Conservation (phyloP, 2,888 invertebrate species). For the Pecten maximus region DNA sequence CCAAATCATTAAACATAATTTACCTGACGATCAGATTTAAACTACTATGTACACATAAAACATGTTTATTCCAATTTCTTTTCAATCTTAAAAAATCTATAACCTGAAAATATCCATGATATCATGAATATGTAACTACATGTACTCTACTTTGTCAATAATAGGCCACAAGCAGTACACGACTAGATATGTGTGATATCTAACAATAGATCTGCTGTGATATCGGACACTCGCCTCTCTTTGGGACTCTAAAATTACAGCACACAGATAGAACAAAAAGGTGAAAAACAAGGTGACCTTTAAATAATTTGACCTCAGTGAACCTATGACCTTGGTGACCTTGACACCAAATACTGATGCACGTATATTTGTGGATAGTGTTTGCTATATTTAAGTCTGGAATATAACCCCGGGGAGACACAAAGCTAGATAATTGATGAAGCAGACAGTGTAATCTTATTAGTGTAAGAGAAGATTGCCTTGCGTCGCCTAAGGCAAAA, state of each 20-base stretch:
- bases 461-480: not conserved
- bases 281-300: not conserved
- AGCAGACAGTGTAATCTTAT: constrained; percentile 3
- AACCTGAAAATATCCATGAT: too few relatives aligned
- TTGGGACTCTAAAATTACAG: not conserved
- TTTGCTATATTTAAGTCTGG: not conserved
- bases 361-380: not conserved
- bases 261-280: not conserved
- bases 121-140: too few relatives aligned
- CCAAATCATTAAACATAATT: too few relatives aligned
- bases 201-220: too few relatives aligned
- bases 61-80: too few relatives aligned
- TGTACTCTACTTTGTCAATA: too few relatives aligned
- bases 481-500: not conserved
- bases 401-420: not conserved
- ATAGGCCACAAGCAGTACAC: not conserved
- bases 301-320: not conserved
- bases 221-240: too few relatives aligned
- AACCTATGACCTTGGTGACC: not conserved
- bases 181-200: too few relatives aligned
- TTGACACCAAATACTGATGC: not conserved
- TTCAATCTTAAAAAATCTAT: too few relatives aligned
- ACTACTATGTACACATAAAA: too few relatives aligned
- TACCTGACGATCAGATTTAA: too few relatives aligned
- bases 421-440: constrained; percentile 15